These are phyloP conservation scores for Drosophila silvestris DNA, from an alignment of 2,888 invertebrate genomes.

Conservation along the genomic window DNA sequence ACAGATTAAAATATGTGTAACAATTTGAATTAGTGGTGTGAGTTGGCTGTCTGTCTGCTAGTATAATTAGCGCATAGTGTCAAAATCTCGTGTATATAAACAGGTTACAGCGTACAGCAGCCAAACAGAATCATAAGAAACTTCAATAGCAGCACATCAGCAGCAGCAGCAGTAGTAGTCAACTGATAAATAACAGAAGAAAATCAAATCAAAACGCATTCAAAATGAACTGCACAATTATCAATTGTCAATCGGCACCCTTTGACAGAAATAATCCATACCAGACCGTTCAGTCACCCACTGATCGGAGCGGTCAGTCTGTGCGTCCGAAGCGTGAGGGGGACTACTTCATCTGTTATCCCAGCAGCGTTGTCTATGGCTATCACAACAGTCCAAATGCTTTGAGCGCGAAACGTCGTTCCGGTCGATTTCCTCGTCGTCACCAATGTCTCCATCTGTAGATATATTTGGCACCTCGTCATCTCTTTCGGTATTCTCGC, in stretches of 20 bases:
- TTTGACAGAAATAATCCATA: conserved; percentile 23
- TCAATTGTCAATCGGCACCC: conserved; percentile 43
- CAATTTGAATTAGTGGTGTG: conserved; percentile 51
- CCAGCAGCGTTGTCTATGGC: conserved; percentile 64
- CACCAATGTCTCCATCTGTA: no score
- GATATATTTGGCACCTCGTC: no score
- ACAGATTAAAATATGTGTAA: conserved; percentile 31
- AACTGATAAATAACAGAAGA: conserved; percentile 5
- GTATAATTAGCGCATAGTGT: conserved; percentile 60
- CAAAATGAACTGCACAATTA: conserved; percentile 48
- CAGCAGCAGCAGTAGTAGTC: conserved; percentile 17
- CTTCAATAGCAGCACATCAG: conserved; percentile 40
- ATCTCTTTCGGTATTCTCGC: no score
- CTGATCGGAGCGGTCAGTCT: conserved; percentile 58
- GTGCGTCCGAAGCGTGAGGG: conserved; percentile 57
- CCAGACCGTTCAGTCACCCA: conserved; percentile 36
- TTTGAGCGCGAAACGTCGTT: conserved; percentile 48
- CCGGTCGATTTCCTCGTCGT: background rate
- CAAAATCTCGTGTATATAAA: conserved; percentile 63
- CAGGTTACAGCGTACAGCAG: background rate
- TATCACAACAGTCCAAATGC: conserved; percentile 25
- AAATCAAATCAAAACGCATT: background rate
- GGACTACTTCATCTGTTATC: conserved; percentile 67
- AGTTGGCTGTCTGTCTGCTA: conserved; percentile 45
- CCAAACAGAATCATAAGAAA: conserved; percentile 65